Evolutionary conservation across 2,888 invertebrate species (phyloP), one percentile per base, ranked within the genome.

Genomic region (Andrena fulva): DNA sequence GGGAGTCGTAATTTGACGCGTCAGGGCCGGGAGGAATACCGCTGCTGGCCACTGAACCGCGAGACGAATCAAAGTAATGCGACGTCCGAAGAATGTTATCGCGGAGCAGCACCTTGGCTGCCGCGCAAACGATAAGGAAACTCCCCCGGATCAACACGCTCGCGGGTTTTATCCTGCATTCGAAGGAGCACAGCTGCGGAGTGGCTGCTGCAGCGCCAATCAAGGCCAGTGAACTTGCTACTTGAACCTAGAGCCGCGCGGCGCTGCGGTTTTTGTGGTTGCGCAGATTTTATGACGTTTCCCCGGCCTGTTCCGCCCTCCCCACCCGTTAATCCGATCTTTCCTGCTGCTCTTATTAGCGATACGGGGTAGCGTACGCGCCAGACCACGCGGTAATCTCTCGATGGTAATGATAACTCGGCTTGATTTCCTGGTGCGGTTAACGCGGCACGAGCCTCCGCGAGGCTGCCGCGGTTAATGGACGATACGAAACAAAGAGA

Each of bases 141-240:
- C 59, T 24, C 50, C 63, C 27, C 7, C 12, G 7, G 10, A 56
- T 50, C 35, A 24, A 68, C 48, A 20, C 66, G 62, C 70, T 66
- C 73, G 81, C 73, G 42, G 56, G 42, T 42, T 62, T 74, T 59
- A 31, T 64, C 24, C 31, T 48, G 42, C 48, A 24, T 42, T 63
- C 67, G 63, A 56, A 71, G 8, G 52, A 67, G 48, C 63, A 54
- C 48, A 12, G 33, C 24, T 8, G 24, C 31, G 27, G 54, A 29
- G 64, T 35, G 27, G 71, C 60, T 72, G 67, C 35, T 64, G 74
- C 80, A 56, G 42, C 78, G 54, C 63, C 69, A 82, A 88, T 89
- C 90, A 91, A 90, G 90, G 91, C 89, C 88, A 90, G 87, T 91
- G 91, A 91, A 91, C 91, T 91, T 91, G 91, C 89, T 86, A 91